phyloP scores from a whole-genome alignment of 1,140 invertebrate species.

The Bombus huntii region DNA sequence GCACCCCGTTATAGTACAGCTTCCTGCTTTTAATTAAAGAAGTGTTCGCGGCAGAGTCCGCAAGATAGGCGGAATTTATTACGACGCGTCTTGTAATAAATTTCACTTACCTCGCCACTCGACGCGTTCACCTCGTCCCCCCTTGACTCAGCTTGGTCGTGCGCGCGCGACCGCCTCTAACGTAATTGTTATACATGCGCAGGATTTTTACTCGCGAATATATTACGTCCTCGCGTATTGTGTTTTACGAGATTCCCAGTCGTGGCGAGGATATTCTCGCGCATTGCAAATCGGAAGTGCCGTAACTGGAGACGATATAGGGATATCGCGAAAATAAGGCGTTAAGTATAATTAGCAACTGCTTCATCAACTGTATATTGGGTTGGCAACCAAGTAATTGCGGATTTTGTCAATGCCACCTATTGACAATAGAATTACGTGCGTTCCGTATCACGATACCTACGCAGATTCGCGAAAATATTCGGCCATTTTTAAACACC shows the following conservation, averaged over 20 bases:
- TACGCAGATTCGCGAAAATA: too few species aligned
- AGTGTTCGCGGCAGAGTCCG: constrained; percentile 50
- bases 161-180: constrained; percentile 28
- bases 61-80: constrained; percentile 66
- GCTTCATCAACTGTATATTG: too few species aligned
- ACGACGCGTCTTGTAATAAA: constrained; percentile 61
- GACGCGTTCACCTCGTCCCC: constrained; percentile 51
- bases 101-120: constrained; percentile 60
- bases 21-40: constrained; percentile 67
- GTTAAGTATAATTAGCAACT: neutral
- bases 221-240: neutral
- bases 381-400: too few species aligned
- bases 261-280: neutral
- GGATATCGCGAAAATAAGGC: neutral
- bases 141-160: neutral
- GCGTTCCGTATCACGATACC: too few species aligned
- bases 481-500: too few species aligned
- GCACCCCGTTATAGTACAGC: constrained; percentile 47
- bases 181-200: constrained; percentile 62
- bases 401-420: too few species aligned
- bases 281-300: neutral
- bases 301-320: neutral
- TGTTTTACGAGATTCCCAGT: neutral
- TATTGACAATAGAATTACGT: too few species aligned
- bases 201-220: constrained; percentile 51